Evolutionary conservation across 1,140 invertebrate genomes (phyloP).

Genomic region (Asbolus verrucosus): DNA sequence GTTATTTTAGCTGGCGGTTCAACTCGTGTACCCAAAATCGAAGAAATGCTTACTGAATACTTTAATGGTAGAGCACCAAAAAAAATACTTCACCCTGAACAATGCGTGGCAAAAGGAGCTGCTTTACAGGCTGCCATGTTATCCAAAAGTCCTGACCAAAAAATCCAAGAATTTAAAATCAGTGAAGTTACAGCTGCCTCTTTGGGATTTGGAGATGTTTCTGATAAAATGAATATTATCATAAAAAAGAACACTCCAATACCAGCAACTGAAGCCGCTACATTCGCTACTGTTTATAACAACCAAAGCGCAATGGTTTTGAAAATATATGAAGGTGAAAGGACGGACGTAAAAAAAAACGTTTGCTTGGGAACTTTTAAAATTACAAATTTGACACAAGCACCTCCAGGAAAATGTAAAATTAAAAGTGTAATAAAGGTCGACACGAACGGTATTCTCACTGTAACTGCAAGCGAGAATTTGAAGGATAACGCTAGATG

Average conservation of each 20-base stretch:
- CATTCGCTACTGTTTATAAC: constrained; percentile 4
- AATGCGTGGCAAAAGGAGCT: constrained; percentile 52
- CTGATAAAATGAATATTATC: constrained; percentile 26
- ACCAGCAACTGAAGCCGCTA: constrained; percentile 13
- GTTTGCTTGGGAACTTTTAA: constrained; percentile 42
- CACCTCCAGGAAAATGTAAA: constrained; percentile 26
- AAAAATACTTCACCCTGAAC: constrained; percentile 64
- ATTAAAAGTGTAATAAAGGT: constrained; percentile 36
- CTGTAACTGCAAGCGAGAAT: constrained; percentile 37
- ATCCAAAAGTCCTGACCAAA: constrained; percentile 4
- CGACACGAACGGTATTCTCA: constrained; percentile 52
- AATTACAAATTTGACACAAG: constrained; percentile 43
- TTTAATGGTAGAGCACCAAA: constrained; percentile 64
- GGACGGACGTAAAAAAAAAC: constrained; percentile 46
- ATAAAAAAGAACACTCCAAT: constrained; percentile 48
- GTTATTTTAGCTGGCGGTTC: constrained; percentile 75
- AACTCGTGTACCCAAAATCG: constrained; percentile 74
- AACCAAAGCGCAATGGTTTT: constrained; percentile 37
- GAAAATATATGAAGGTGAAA: constrained; percentile 50
- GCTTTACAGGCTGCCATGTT: constrained; percentile 48
- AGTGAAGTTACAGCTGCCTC: constrained; percentile 50
- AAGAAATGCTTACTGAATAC: constrained; percentile 62
- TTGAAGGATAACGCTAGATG: constrained; percentile 20
- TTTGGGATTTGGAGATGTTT: constrained; percentile 38
- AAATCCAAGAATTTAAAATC: constrained; percentile 39